A percentile compares a stretch with the other conserved stretches of the same genome.
phyloP scores from a whole-genome alignment of 1,140 invertebrate genomes.

The Mercenaria mercenaria region DNA sequence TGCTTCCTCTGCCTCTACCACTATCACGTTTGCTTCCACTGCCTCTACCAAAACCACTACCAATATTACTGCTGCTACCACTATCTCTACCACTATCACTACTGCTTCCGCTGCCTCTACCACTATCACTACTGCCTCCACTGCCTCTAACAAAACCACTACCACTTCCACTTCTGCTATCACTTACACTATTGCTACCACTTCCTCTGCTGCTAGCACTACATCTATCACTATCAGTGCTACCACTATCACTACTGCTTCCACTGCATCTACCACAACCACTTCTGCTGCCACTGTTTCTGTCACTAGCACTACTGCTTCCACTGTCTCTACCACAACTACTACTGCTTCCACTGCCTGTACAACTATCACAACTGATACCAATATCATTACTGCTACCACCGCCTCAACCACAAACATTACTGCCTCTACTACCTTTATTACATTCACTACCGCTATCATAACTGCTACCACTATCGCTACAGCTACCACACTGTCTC shows the following conservation, averaged over 20 bases:
- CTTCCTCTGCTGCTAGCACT: constrained; percentile 60
- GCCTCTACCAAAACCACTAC: constrained; percentile 11
- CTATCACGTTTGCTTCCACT: background rate
- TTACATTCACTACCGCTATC: constrained; percentile 24
- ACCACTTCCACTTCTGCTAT: constrained; percentile 41
- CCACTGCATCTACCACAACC: background rate
- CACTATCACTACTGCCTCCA: constrained; percentile 2
- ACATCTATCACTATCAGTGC: constrained; percentile 46
- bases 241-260: constrained; percentile 23
- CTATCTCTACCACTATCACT: constrained; percentile 38
- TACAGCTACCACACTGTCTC: constrained; percentile 19
- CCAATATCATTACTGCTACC: constrained; percentile 63
- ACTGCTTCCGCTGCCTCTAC: constrained; percentile 44
- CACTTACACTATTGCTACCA: constrained; percentile 55
- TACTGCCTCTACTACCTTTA: constrained; percentile 63
- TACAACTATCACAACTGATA: constrained; percentile 59
- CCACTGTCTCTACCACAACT: constrained; percentile 60
- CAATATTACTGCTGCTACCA: constrained; percentile 42
- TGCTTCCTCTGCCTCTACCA: constrained; percentile 43
- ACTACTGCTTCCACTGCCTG: constrained; percentile 59
- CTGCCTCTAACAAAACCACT: constrained; percentile 46
- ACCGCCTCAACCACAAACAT: constrained; percentile 57
- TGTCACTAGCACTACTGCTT: constrained; percentile 29
- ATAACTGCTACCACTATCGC: background rate
- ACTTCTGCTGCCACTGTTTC: constrained; percentile 34